Evolutionary conservation across 2,888 invertebrate genomes (phyloP).

Genomic region (Cheilosia urbana): DNA sequence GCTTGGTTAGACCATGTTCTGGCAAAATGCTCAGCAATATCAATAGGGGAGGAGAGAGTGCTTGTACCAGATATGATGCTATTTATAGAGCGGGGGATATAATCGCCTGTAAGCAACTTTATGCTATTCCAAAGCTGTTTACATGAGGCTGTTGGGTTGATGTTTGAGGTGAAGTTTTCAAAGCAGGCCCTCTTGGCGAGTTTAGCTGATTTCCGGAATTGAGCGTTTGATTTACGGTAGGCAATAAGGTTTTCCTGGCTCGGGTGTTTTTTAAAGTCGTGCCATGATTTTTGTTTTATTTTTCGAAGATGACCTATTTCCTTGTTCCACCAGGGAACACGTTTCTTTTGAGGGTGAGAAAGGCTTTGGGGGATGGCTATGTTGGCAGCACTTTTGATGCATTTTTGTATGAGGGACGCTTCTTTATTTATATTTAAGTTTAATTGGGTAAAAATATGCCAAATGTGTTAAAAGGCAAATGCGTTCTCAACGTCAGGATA

Average conservation of each 20-base stretch:
- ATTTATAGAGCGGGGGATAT: not conserved
- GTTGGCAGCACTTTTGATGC: too few species aligned
- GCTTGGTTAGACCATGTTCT: conserved; percentile 3
- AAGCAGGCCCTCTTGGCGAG: conserved; percentile 1
- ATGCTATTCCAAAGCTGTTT: conserved; percentile 8
- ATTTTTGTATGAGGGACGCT: conserved; percentile 9
- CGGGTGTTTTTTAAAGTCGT: conserved; percentile 8
- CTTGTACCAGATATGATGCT: not conserved
- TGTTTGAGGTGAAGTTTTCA: conserved; percentile 6
- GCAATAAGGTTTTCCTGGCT: not conserved
- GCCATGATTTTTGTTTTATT: not conserved
- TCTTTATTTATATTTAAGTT: conserved; percentile 22
- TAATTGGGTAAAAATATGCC: too few species aligned
- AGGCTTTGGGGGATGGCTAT: not conserved
- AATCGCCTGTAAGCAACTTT: not conserved
- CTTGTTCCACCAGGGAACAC: not conserved
- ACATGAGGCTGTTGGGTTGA: not conserved
- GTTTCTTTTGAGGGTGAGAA: not conserved
- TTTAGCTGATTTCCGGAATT: conserved; percentile 1
- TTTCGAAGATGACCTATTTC: not conserved
- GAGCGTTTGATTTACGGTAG: too few species aligned
- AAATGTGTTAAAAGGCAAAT: too few species aligned
- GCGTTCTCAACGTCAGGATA: too few species aligned
- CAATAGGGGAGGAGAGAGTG: not conserved
- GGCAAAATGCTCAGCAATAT: conserved; percentile 15